Conservation (phyloP, 2,113 vertebrate genomes). For the Eleginops maclovinus region DNA sequence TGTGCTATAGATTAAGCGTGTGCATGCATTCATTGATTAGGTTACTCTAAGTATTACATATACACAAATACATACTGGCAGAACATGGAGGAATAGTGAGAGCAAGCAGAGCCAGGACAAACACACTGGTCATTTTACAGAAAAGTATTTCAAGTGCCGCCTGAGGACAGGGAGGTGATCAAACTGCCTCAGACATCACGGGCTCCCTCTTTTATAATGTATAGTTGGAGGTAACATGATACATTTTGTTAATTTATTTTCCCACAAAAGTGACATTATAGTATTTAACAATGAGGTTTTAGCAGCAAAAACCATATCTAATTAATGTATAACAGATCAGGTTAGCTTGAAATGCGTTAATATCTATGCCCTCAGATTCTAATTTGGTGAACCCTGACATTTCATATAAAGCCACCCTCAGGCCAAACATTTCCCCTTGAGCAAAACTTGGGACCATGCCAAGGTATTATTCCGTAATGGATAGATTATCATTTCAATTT, state of each 20-base stretch:
- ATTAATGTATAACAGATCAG: background rate
- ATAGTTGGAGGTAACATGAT: slow-evolving; percentile 15
- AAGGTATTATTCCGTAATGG: background rate
- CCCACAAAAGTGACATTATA: no score
- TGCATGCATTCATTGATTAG: background rate
- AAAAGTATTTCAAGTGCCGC: background rate
- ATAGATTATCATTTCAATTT: background rate
- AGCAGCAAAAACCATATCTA: background rate
- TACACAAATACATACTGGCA: background rate
- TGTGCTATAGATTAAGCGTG: background rate
- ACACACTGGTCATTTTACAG: slow-evolving; percentile 9
- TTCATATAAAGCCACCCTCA: background rate
- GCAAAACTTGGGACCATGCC: background rate
- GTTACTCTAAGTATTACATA: slow-evolving; percentile 10
- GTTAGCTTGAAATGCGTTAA: background rate
- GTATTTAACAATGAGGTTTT: background rate
- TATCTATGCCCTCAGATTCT: background rate
- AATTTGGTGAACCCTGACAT: slow-evolving; percentile 4
- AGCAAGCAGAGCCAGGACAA: slow-evolving; percentile 3
- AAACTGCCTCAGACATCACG: slow-evolving; percentile 23
- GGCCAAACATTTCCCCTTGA: slow-evolving; percentile 6
- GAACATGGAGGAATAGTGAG: background rate
- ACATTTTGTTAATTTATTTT: background rate
- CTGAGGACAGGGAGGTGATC: slow-evolving; percentile 16
- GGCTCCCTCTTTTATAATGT: slow-evolving; percentile 8